Percentiles rank a stretch among this genome's conserved stretches.
Conservation (phyloP, 1,140 invertebrate genomes). For the Mactra quadrangularis region DNA sequence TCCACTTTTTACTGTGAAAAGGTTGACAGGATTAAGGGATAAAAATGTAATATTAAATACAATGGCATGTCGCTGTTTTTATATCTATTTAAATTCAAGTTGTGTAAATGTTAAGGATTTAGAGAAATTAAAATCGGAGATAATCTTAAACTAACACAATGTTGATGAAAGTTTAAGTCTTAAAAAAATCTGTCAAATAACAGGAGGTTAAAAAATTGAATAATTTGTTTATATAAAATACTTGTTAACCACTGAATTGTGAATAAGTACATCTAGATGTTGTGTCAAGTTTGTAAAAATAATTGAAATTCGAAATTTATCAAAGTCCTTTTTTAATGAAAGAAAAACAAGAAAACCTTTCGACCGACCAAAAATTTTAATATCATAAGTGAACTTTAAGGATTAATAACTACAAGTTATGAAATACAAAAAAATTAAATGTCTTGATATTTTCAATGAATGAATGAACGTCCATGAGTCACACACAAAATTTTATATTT, state of each 20-base stretch:
- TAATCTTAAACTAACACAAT: conserved; percentile 50
- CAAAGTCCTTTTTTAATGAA: conserved; percentile 48
- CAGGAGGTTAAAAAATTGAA: conserved; percentile 35
- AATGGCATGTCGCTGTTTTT: conserved; percentile 53
- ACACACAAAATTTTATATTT: no score
- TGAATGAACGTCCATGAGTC: no score
- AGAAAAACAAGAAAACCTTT: conserved; percentile 32
- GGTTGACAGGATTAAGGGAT: conserved; percentile 28
- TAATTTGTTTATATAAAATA: conserved; percentile 50
- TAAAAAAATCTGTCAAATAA: conserved; percentile 32
- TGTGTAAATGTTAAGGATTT: conserved; percentile 37
- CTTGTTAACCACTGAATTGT: conserved; percentile 21
- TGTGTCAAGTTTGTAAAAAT: conserved; percentile 43
- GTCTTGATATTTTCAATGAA: conserved; percentile 29
- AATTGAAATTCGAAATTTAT: conserved; percentile 54
- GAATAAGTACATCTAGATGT: conserved; percentile 5
- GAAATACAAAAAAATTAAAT: neutral
- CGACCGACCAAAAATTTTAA: conserved; percentile 3
- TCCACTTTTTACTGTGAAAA: neutral
- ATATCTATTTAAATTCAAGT: conserved; percentile 61
- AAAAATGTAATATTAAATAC: conserved; percentile 18
- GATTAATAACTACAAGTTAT: neutral
- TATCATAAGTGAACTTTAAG: conserved; percentile 5
- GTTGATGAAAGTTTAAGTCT: neutral
- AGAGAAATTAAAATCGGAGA: conserved; percentile 40